These are phyloP conservation scores for Mastigias papua DNA, from an alignment of 30 jellyfish, hydroid and myxozoan species.

Conservation along the genomic window DNA sequence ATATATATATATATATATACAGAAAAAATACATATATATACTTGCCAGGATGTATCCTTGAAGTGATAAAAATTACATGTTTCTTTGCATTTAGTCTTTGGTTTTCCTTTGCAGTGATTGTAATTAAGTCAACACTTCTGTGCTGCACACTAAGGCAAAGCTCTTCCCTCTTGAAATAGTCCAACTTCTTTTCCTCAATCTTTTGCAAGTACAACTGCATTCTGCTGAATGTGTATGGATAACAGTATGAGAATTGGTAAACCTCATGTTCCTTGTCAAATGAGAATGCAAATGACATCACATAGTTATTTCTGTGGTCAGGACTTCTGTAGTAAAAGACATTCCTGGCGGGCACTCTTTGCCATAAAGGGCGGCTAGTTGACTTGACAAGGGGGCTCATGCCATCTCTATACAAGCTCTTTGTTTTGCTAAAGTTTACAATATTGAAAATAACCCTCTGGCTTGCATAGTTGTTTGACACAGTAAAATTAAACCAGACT, in stretches of 20 bases:
- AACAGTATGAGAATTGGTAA: conserved; percentile 89
- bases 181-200: conserved; percentile 69
- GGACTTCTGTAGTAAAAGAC: conserved; percentile 94
- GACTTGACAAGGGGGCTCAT: conserved; percentile 97
- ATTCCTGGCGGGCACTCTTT: conserved; percentile 89
- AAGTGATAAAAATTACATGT: conserved; percentile 87
- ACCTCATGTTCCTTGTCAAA: conserved; percentile 89
- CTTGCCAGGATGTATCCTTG: conserved; percentile 96
- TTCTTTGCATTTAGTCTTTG: conserved; percentile 58
- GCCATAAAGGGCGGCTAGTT: conserved; percentile 93
- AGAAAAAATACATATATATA: neutral
- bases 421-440: conserved; percentile 92
- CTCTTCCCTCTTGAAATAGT: conserved; percentile 77
- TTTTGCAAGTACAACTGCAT: conserved; percentile 71
- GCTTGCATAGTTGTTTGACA: conserved; percentile 71
- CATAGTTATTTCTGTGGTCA: conserved; percentile 89
- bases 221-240: conserved; percentile 90
- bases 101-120: conserved; percentile 87
- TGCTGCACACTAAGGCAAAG: conserved; percentile 90
- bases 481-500: conserved; percentile 96
- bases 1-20: too few relatives aligned
- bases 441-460: conserved; percentile 90
- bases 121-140: conserved; percentile 84
- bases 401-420: conserved; percentile 92
- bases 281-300: conserved; percentile 96